Evolutionary conservation across 2,113 vertebrate genomes (phyloP).

Genomic region (Tachysurus fulvidraco): DNA sequence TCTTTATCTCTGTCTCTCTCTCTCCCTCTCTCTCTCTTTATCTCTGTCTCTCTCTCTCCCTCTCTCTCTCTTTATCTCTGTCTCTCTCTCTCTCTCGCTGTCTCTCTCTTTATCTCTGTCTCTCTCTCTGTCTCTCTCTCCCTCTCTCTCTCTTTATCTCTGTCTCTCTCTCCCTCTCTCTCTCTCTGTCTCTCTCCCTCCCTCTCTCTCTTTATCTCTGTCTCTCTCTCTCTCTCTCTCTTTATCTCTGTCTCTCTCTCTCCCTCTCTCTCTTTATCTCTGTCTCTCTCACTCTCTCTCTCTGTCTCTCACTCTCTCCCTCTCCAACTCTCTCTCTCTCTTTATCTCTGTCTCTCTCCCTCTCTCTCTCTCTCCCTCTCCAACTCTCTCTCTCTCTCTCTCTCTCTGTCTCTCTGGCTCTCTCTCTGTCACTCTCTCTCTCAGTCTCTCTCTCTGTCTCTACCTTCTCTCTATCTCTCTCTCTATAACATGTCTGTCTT

Average conservation of each 20-base stretch:
- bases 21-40: not conserved
- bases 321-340: not conserved
- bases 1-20: too few relatives aligned
- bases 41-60: too few relatives aligned
- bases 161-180: not conserved
- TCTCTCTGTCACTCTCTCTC: not conserved
- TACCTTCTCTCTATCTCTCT: not conserved
- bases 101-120: too few relatives aligned
- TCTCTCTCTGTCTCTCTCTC: not conserved
- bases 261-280: too few relatives aligned
- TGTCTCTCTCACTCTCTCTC: not conserved
- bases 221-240: too few relatives aligned
- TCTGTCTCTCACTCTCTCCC: not conserved
- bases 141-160: not conserved
- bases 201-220: not conserved
- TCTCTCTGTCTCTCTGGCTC: not conserved
- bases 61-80: not conserved
- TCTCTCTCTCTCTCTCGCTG: not conserved
- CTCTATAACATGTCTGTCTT: not conserved
- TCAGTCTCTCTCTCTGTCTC: not conserved
- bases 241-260: too few relatives aligned
- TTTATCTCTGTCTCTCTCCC: not conserved
- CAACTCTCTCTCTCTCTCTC: not conserved
- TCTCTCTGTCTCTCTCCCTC: not conserved
- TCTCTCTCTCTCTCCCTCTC: not conserved